Conservation (phyloP, 2,113 vertebrate genomes). For the Sapajus apella region DNA sequence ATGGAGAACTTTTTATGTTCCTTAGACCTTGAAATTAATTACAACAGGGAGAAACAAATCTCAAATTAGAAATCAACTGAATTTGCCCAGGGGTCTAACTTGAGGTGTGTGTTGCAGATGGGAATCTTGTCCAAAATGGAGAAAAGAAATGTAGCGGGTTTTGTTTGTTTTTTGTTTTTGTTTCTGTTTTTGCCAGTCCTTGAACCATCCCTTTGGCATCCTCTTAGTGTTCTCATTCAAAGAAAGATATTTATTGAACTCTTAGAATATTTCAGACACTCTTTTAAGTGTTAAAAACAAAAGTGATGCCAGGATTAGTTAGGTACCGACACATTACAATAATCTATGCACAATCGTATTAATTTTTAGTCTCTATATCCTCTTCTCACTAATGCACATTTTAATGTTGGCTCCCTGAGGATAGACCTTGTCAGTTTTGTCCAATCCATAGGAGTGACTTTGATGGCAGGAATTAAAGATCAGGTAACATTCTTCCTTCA, state of each 20-base stretch:
- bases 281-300: background rate
- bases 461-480: background rate
- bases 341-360: background rate
- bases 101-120: background rate
- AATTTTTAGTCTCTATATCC: background rate
- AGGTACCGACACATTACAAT: background rate
- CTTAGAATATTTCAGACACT: background rate
- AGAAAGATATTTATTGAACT: background rate
- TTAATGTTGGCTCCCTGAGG: background rate
- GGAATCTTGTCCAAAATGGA: background rate
- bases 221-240: background rate
- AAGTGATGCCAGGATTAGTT: background rate
- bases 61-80: background rate
- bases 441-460: background rate
- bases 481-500: background rate
- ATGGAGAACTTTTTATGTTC: background rate
- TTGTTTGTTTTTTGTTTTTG: too few relatives aligned
- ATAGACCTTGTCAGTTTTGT: too few relatives aligned
- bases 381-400: background rate
- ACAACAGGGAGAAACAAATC: background rate
- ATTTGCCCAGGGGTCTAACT: background rate
- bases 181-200: too few relatives aligned
- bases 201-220: background rate
- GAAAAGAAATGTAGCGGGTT: background rate
- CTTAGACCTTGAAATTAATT: background rate